These are phyloP conservation scores for Sebastes diploproa DNA, from an alignment of 2,797 vertebrate genomes.

Conservation along the genomic window DNA sequence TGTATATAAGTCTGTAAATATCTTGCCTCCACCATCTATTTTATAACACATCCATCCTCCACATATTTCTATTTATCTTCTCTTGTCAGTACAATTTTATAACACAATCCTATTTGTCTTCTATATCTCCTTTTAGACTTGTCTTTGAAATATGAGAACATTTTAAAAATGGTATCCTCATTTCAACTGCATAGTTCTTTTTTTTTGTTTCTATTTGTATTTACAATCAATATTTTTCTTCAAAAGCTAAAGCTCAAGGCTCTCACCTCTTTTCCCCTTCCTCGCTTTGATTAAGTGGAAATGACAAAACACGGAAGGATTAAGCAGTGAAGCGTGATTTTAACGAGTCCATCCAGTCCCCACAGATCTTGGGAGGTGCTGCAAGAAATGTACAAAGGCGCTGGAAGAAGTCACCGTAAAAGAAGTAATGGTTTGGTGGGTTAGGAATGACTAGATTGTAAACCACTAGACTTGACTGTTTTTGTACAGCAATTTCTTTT, in stretches of 20 bases:
- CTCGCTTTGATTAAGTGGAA: constrained; percentile 58
- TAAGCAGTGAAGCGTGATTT: constrained; percentile 73
- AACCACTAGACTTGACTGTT: not conserved
- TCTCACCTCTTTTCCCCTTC: constrained; percentile 2
- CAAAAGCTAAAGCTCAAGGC: not conserved
- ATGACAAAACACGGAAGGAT: constrained; percentile 66
- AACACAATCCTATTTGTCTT: not conserved
- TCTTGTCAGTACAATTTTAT: not conserved
- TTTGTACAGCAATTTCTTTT: not conserved
- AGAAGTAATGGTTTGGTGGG: constrained; percentile 11
- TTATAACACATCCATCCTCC: not conserved
- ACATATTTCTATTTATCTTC: constrained; percentile 4
- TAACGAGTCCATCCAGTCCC: constrained; percentile 68
- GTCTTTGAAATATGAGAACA: not conserved
- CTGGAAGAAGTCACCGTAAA: constrained; percentile 11
- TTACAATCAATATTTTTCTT: constrained; percentile 37
- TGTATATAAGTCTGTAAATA: not conserved
- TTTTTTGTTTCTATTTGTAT: not conserved
- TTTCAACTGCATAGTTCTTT: not conserved
- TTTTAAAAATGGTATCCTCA: not conserved
- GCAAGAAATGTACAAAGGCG: constrained; percentile 40
- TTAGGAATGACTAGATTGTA: constrained; percentile 7
- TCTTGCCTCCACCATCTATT: constrained; percentile 6
- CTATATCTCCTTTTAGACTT: not conserved
- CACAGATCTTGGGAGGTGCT: constrained; percentile 48